phyloP scores from a whole-genome alignment of 2,888 invertebrate species.

The Macrosiphum euphorbiae region DNA sequence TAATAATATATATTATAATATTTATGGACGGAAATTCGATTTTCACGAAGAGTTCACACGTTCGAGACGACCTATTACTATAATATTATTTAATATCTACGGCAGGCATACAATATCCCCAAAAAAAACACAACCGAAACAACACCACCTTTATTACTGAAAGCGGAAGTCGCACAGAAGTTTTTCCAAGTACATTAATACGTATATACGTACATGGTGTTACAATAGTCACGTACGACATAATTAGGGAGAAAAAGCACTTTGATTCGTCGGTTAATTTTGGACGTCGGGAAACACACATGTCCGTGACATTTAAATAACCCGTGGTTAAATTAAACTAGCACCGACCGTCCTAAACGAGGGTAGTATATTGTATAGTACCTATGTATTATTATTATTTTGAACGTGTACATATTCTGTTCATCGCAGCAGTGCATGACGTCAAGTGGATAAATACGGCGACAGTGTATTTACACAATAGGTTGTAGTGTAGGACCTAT shows the following conservation, averaged over 20 bases:
- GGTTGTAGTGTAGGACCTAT: not conserved
- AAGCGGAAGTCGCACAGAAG: not conserved
- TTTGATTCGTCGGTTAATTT: slow-evolving; percentile 30
- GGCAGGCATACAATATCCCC: not conserved
- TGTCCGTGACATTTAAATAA: slow-evolving; percentile 31
- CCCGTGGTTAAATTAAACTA: not conserved
- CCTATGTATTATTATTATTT: not conserved
- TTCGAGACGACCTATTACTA: not conserved
- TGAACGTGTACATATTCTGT: not conserved
- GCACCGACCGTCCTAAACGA: not conserved
- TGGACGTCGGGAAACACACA: slow-evolving; percentile 5
- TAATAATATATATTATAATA: not conserved
- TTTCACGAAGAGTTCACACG: not conserved
- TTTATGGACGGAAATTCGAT: not conserved
- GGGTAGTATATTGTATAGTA: not conserved
- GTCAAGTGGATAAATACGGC: not conserved
- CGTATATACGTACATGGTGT: not conserved
- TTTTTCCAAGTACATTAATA: not conserved
- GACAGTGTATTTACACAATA: not conserved
- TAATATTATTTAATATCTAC: not conserved
- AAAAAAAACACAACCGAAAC: too few relatives aligned
- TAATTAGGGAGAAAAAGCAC: not conserved
- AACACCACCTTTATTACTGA: not conserved
- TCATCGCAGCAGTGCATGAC: not conserved
- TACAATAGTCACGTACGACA: not conserved